Evolutionary conservation across 2,797 vertebrate species (phyloP).

Genomic region (Tragopan temminckii): DNA sequence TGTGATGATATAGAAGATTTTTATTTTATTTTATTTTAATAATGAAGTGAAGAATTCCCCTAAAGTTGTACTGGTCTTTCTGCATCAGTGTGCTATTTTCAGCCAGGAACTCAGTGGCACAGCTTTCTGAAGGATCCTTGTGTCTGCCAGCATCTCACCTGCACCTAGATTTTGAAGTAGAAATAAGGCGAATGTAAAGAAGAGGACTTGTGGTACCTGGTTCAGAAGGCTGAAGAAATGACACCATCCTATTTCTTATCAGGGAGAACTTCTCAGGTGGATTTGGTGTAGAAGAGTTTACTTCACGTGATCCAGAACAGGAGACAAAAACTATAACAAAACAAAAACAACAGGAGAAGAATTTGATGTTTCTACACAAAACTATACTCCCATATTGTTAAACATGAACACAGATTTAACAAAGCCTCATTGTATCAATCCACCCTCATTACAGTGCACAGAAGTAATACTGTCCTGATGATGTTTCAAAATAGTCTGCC

Average conservation of each 20-base stretch:
- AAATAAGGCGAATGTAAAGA: not conserved
- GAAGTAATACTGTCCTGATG: not conserved
- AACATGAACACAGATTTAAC: not conserved
- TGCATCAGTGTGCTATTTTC: not conserved
- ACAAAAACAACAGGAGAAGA: not conserved
- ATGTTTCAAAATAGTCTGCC: not conserved
- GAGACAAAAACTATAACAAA: slow-evolving; percentile 40
- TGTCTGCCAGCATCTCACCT: not conserved
- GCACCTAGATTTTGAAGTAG: not conserved
- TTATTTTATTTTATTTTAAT: not conserved
- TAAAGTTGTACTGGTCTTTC: not conserved
- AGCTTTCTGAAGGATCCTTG: not conserved
- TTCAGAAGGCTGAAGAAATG: slow-evolving; percentile 37
- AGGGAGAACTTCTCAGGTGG: slow-evolving; percentile 5
- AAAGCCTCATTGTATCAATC: not conserved
- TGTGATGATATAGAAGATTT: not conserved
- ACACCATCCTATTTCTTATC: slow-evolving; percentile 38
- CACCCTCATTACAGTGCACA: fast-evolving
- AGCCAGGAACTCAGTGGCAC: not conserved
- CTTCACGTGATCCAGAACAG: slow-evolving; percentile 27
- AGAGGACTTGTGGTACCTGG: slow-evolving; percentile 45
- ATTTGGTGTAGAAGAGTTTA: slow-evolving; percentile 43
- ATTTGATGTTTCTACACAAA: not conserved
- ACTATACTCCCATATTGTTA: not conserved
- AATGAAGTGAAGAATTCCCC: not conserved